Conservation (phyloP, 2,113 vertebrate genomes). For the Andinoacara biseriatus region DNA sequence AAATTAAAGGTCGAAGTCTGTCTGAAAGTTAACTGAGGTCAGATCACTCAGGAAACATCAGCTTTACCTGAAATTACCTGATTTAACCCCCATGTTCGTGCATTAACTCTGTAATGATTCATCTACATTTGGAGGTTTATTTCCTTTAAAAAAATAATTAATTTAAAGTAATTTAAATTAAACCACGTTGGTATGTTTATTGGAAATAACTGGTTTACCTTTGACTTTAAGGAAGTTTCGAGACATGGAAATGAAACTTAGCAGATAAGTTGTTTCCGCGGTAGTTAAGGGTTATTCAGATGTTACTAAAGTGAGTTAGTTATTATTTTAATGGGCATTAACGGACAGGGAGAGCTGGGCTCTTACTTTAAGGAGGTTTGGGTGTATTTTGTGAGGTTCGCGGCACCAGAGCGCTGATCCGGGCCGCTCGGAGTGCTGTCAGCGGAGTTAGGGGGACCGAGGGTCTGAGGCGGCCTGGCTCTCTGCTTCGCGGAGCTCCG, state of each 20-base stretch:
- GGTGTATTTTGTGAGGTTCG: background rate
- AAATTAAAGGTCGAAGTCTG: background rate
- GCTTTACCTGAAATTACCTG: background rate
- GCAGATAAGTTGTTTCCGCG: background rate
- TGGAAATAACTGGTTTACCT: background rate
- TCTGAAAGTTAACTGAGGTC: background rate
- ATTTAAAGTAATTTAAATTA: background rate
- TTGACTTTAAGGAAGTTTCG: background rate
- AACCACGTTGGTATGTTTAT: no score
- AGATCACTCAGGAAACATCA: background rate
- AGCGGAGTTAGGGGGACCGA: background rate
- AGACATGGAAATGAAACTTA: background rate
- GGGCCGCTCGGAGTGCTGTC: background rate
- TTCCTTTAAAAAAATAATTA: background rate
- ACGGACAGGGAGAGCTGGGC: no score
- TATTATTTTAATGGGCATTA: background rate
- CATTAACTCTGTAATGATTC: background rate
- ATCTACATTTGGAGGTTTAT: background rate
- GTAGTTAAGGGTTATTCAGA: background rate
- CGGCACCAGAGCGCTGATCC: background rate
- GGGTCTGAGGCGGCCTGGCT: background rate
- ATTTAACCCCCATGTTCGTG: background rate
- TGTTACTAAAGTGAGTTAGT: background rate
- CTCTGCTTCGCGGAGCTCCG: background rate
- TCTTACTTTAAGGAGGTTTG: background rate